Evolutionary conservation across 2,888 invertebrate genomes (phyloP).

Genomic region (Eilema depressum): DNA sequence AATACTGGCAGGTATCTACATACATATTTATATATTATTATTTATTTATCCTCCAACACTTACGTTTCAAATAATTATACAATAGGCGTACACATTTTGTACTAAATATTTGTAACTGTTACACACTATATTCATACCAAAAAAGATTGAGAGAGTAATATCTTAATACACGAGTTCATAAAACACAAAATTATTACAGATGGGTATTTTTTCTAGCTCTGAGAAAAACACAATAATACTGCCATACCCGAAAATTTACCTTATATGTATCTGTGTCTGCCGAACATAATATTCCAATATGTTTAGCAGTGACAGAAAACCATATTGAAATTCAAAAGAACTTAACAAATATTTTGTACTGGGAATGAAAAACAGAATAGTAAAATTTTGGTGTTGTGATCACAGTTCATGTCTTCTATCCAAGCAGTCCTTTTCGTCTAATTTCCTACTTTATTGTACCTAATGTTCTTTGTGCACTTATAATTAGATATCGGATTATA

Average conservation of each 20-base stretch:
- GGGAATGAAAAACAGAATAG: no score
- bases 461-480: no score
- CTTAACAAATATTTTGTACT: no score
- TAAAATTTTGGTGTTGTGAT: no score
- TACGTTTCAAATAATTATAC: not conserved
- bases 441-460: no score
- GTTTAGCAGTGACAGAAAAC: not conserved
- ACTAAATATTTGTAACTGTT: not conserved
- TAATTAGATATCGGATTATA: no score
- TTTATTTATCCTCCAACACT: no score
- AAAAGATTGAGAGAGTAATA: not conserved
- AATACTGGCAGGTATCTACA: not conserved
- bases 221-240: not conserved
- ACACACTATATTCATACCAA: not conserved
- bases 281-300: no score
- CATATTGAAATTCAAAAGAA: not conserved
- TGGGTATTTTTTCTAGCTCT: not conserved
- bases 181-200: not conserved
- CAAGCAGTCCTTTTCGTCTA: no score
- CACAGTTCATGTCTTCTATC: no score
- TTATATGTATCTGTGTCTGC: no score
- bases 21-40: no score
- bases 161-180: not conserved
- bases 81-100: not conserved
- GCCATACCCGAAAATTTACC: not conserved